Evolutionary conservation across 1,140 invertebrate genomes (phyloP), one percentile per base, ranked within the genome.

Genomic region (Hestina assimilis): DNA sequence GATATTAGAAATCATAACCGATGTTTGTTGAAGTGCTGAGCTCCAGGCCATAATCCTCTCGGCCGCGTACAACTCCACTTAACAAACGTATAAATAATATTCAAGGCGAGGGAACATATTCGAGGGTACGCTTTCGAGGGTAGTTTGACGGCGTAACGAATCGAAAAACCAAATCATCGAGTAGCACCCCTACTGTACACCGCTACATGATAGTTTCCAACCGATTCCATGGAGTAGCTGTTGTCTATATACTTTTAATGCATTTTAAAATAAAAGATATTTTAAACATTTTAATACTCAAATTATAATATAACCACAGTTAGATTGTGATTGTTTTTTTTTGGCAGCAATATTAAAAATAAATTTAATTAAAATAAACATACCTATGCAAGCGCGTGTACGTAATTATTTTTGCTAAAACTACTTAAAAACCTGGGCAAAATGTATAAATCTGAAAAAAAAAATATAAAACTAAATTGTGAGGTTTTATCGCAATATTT

Each of bases 151-250:
- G 84, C 84, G 83, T 88, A 88, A 88, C 84, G 84, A 88, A 88
- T 88, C 84, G 84, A 83, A 85, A 88, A 88, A 88, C 84, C 84
- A 88, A 88, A 88, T 88, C 84, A 88, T 88, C 83, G 83, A 88
- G 84, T 86, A 76, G 81, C 81, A 81, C 84, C 84, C 84, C 84
- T 86, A 78, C 71, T 72, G 75, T 72, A 78, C 75, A 73, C 76
- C 75, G 79, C 75, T 85, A 81, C 78, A 82, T 84, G 84, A 86
- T 87, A 85, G 82, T 87, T 83, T 62, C 69, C 55, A 62, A 62
- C 20, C 45, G 53, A 58, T 9, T 14, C 24, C 14, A 21, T 85
- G 66, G 82, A 87, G 74, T 72, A 42, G 70, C 11, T 40, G 21
- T 67, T 70, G 4, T 3, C n/a, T 20, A n/a, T 41, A 28, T 7